phyloP scores from a whole-genome alignment of 2,888 invertebrate species.

The Proisotoma minuta region DNA sequence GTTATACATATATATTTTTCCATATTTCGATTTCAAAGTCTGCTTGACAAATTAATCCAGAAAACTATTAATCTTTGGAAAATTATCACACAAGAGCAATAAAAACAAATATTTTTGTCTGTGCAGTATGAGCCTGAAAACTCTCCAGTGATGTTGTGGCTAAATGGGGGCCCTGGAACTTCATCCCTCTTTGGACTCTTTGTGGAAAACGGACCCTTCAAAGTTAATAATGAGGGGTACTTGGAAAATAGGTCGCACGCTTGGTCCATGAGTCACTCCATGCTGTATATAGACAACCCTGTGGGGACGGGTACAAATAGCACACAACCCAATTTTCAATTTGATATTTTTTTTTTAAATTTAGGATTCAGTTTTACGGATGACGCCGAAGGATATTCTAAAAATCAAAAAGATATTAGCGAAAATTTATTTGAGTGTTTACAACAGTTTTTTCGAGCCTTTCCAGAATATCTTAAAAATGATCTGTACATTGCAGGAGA shows the following conservation, averaged over 20 bases:
- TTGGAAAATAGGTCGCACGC: constrained; percentile 56
- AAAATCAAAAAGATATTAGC: constrained; percentile 73
- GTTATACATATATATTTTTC: no score
- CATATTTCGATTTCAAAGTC: no score
- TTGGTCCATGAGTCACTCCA: constrained; percentile 74
- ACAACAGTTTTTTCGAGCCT: constrained; percentile 76
- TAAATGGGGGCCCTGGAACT: constrained; percentile 60
- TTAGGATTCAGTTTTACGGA: constrained; percentile 81
- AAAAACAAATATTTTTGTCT: not conserved
- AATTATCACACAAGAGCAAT: not conserved
- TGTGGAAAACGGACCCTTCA: constrained; percentile 60
- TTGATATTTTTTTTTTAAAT: not conserved
- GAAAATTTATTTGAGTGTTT: constrained; percentile 71
- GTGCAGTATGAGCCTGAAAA: constrained; percentile 21
- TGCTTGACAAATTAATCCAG: no score
- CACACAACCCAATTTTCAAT: no score
- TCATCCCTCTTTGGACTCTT: constrained; percentile 58
- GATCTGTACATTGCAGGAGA: constrained; percentile 86
- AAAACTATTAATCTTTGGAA: not conserved
- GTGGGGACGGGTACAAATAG: constrained; percentile 76
- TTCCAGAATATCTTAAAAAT: constrained; percentile 67
- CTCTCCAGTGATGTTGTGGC: constrained; percentile 55
- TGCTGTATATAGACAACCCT: constrained; percentile 88
- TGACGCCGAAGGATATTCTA: constrained; percentile 69
- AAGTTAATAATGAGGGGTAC: constrained; percentile 48